These are phyloP conservation scores for Muscina levida DNA, from an alignment of 2,888 invertebrate species.

Conservation along the genomic window DNA sequence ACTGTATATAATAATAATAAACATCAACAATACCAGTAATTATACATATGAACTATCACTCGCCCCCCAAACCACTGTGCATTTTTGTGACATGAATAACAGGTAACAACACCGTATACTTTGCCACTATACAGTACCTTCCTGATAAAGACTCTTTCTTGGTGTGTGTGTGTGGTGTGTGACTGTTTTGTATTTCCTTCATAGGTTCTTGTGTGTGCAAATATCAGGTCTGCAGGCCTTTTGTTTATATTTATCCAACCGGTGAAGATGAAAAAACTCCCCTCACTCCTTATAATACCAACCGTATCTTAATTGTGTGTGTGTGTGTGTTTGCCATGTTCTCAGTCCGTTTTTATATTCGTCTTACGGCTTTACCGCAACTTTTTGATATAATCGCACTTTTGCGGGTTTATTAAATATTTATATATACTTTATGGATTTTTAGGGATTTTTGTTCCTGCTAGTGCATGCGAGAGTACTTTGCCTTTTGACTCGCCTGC, in stretches of 20 bases:
- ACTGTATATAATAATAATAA: too few species aligned
- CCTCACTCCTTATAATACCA: too few species aligned
- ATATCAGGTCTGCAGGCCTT: constrained; percentile 32
- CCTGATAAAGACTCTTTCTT: background rate
- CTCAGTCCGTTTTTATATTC: constrained; percentile 32
- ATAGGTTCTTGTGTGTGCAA: background rate
- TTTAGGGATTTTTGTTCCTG: constrained; percentile 42
- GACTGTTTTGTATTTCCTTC: background rate
- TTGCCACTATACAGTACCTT: background rate
- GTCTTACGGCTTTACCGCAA: constrained; percentile 54
- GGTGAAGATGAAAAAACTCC: background rate
- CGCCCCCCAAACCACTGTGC: too few species aligned
- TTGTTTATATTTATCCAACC: constrained; percentile 3
- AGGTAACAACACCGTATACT: background rate
- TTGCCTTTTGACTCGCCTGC: constrained; percentile 39
- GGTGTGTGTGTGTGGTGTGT: constrained; percentile 4
- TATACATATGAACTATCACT: too few species aligned
- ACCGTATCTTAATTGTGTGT: too few species aligned
- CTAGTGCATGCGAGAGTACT: background rate
- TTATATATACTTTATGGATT: constrained; percentile 61
- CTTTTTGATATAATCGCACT: constrained; percentile 60
- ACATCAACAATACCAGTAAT: too few species aligned
- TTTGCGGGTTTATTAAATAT: constrained; percentile 65
- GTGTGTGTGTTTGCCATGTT: constrained; percentile 14
- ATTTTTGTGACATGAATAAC: too few species aligned